phyloP scores from a whole-genome alignment of 1,140 invertebrate species.

The Parasteatoda tepidariorum region DNA sequence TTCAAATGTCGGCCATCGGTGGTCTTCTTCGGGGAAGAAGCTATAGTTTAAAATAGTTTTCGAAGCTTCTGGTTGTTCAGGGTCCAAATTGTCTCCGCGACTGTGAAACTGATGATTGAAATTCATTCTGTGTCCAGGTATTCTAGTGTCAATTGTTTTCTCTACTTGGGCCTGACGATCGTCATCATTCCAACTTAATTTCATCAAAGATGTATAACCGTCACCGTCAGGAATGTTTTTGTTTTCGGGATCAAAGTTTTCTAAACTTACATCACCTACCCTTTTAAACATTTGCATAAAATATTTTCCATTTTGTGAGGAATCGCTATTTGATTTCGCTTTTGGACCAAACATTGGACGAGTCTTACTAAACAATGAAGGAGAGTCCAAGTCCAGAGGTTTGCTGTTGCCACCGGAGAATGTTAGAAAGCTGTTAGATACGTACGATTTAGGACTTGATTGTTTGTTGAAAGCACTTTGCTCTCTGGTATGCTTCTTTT shows the following conservation, averaged over 20 bases:
- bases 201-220: constrained; percentile 25
- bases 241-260: constrained; percentile 1
- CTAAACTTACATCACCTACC: constrained; percentile 32
- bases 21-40: neutral
- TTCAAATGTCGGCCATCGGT: neutral
- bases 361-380: neutral
- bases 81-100: too few species aligned
- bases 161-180: constrained; percentile 23
- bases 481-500: neutral
- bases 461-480: neutral
- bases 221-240: neutral
- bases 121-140: neutral
- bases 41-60: neutral
- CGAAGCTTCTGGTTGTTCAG: neutral
- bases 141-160: constrained; percentile 19
- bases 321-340: neutral
- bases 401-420: neutral
- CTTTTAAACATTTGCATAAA: constrained; percentile 43
- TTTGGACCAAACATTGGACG: neutral
- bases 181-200: constrained; percentile 44
- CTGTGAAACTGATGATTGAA: too few species aligned
- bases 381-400: neutral
- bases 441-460: neutral
- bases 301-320: constrained; percentile 21
- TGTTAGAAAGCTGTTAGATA: neutral